These are phyloP conservation scores for Ganaspis sp. DNA, from an alignment of 1,140 invertebrate species.

Conservation along the genomic window DNA sequence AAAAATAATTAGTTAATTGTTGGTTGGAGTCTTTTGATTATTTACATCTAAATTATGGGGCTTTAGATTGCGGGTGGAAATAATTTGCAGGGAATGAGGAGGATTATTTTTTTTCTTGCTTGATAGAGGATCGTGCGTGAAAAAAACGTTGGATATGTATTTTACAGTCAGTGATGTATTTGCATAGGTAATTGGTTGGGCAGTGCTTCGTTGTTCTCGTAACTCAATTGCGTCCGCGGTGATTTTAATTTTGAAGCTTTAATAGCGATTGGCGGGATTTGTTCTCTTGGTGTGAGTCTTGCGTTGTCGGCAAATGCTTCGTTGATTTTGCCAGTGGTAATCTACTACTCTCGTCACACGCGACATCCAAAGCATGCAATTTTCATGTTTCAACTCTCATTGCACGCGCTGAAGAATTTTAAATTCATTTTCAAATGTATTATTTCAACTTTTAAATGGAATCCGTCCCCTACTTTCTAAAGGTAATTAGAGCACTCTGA, in stretches of 20 bases:
- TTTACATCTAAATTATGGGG: no score
- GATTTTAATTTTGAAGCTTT: constrained; percentile 39
- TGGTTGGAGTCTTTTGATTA: no score
- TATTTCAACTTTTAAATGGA: background rate
- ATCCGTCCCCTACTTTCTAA: background rate
- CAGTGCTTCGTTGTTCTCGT: constrained; percentile 36
- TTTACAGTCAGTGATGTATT: constrained; percentile 11
- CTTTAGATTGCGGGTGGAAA: background rate
- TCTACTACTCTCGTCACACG: constrained; percentile 5
- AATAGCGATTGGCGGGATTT: constrained; percentile 31
- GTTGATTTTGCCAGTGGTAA: constrained; percentile 18
- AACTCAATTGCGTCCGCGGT: constrained; percentile 29
- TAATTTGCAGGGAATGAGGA: background rate
- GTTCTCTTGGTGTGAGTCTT: constrained; percentile 17
- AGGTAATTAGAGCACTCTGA: background rate
- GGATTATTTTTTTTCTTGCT: background rate
- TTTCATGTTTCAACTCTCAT: constrained; percentile 16
- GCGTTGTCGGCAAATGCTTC: constrained; percentile 16
- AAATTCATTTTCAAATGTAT: background rate
- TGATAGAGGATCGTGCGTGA: background rate
- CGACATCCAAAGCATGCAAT: background rate
- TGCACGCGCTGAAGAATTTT: background rate
- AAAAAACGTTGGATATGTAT: constrained; percentile 21
- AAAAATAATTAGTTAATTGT: background rate
- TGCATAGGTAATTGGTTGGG: constrained; percentile 38